A percentile compares a stretch with the other conserved stretches of the same genome.
These are phyloP conservation scores for Cathartes aura DNA, from an alignment of 2,113 vertebrate genomes.

Conservation along the genomic window DNA sequence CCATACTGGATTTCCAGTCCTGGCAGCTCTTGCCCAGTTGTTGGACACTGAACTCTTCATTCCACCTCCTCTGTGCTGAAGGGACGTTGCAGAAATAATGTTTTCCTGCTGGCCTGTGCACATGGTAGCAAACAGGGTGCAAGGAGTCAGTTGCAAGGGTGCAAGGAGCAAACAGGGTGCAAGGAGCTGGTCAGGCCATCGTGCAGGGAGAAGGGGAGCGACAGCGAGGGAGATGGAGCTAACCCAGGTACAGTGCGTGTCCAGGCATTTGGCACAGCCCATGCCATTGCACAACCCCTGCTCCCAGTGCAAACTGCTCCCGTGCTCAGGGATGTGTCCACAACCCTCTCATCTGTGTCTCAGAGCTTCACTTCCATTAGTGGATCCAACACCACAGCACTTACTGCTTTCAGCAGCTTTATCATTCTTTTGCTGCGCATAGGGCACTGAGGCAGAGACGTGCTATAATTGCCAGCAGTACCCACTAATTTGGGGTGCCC, in stretches of 20 bases:
- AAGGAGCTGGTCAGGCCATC: not conserved
- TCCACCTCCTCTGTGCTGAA: not conserved
- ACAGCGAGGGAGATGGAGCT: fast-evolving
- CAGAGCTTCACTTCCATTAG: not conserved
- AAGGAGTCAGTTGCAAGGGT: not conserved
- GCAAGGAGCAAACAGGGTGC: not conserved
- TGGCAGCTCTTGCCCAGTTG: not conserved
- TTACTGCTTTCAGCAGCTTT: not conserved
- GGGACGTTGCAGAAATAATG: not conserved
- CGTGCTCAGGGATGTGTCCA: not conserved
- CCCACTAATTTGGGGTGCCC: not conserved
- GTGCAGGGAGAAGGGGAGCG: not conserved
- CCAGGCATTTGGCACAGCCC: not conserved
- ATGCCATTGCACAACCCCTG: not conserved
- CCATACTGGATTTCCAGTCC: not conserved
- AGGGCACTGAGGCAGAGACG: not conserved
- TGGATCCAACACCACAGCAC: not conserved
- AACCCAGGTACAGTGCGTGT: not conserved
- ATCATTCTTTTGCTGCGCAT: not conserved
- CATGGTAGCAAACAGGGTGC: not conserved
- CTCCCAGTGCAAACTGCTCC: not conserved
- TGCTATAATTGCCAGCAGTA: fast-evolving
- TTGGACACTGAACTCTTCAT: not conserved
- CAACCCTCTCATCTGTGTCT: not conserved
- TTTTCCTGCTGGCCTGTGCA: not conserved